Percentiles rank a stretch among this genome's conserved stretches.
Conservation (phyloP, 2,888 invertebrate species). For the Drosophila diplacantha region DNA sequence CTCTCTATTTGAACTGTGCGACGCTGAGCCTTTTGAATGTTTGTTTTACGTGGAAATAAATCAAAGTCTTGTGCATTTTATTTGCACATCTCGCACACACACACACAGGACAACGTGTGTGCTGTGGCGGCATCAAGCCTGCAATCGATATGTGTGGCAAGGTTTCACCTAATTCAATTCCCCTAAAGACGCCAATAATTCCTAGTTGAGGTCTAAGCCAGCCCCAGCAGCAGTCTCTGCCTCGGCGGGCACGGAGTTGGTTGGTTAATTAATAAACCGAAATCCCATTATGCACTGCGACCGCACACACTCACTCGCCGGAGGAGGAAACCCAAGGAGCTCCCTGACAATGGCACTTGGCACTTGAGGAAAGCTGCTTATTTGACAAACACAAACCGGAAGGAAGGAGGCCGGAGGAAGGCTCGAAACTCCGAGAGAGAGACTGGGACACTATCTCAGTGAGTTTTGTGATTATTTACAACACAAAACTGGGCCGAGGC, state of each 20-base stretch:
- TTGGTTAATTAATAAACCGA: constrained; percentile 44
- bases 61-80: constrained; percentile 60
- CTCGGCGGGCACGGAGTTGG: constrained; percentile 1
- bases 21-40: constrained; percentile 55
- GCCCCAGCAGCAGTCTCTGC: neutral
- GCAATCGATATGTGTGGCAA: constrained; percentile 32
- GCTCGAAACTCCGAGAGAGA: neutral
- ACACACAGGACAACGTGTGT: constrained; percentile 12
- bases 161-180: constrained; percentile 31
- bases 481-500: constrained; percentile 19
- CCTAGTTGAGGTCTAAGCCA: constrained; percentile 23
- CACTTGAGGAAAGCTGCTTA: constrained; percentile 63
- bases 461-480: constrained; percentile 58
- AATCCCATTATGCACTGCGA: constrained; percentile 41
- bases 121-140: constrained; percentile 12
- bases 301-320: constrained; percentile 23
- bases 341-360: constrained; percentile 50
- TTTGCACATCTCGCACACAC: constrained; percentile 32
- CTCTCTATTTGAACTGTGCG: constrained; percentile 30
- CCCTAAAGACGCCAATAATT: constrained; percentile 28
- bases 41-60: constrained; percentile 68
- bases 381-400: constrained; percentile 51
- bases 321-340: constrained; percentile 13
- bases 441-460: constrained; percentile 8
- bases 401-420: constrained; percentile 29